Base-by-base conservation (phyloP, 2,797 vertebrate genomes). In the Leptoclinus maculatus region DNA sequence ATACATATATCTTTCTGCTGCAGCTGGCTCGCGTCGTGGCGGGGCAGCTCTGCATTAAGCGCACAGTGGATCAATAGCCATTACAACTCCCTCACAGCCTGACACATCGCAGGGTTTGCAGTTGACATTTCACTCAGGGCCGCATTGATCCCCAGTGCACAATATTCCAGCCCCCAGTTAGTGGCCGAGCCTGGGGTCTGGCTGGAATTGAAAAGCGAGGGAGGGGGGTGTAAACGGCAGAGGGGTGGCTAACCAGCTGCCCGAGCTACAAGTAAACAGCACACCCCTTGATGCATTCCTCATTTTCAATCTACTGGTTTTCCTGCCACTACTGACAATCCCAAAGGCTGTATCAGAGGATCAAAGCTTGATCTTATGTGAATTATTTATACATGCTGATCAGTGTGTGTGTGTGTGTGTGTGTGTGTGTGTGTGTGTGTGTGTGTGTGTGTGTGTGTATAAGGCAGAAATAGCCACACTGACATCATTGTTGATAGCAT, bases 41-140 rank as follows among this genome's bases (percentile, higher is more conserved):
- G 67, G 90, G 90, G 90, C 90, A 88, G 95, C 96, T 97, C 97
- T 96, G 97, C 97, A 97, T 99, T 98, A 99, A 99, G 97, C 96
- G 94, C 96, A 95, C 96, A 94, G 96, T 95, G 95, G 97, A 99
- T 99, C 98, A 97, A 99, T 99, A 98, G 97, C 97, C 96, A 99
- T 99, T 99, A 99, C 97, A 97, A 97, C 96, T 98, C 97, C 96
- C 97, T 96, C 96, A 95, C 97, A 97, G 97, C 95, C 96, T 97
- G 97, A 98, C 97, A 97, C 96, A 95, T 97, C 93, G 95, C 97
- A 96, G 96, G 96, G 96, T 95, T 95, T 96, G 94, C 96, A 93
- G 96, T 95, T 97, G 97, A 98, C 97, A 97, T 97, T 97, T 97
- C 97, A 97, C 96, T 98, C 97, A 97, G 96, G 95, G 95, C 95